These are phyloP conservation scores for Galagoides demidoff DNA, from an alignment of 2,797 vertebrate species.

Conservation along the genomic window DNA sequence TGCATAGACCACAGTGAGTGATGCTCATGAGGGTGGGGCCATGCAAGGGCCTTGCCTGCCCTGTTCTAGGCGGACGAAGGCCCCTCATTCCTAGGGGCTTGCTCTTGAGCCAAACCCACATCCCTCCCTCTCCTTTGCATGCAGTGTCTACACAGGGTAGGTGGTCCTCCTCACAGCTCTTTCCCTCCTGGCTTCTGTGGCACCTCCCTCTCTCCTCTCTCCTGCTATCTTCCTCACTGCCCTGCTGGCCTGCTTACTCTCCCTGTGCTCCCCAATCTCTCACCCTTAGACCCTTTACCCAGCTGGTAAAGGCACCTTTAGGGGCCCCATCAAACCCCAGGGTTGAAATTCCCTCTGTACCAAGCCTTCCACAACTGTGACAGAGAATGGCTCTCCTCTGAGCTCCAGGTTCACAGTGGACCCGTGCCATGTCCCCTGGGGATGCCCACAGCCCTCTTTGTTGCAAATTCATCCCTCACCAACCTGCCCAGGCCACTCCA, in stretches of 20 bases:
- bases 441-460: background rate
- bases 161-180: rapidly evolving
- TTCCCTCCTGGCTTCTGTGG: background rate
- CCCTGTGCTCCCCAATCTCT: background rate
- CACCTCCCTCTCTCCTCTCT: too few species aligned
- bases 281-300: background rate
- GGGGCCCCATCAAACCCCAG: background rate
- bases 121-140: background rate
- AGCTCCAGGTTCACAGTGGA: background rate
- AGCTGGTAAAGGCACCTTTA: background rate
- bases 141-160: background rate
- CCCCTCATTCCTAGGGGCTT: too few species aligned
- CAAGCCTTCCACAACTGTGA: background rate
- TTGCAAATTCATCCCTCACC: too few species aligned
- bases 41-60: background rate
- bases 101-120: background rate
- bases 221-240: background rate
- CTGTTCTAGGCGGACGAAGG: background rate
- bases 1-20: too few species aligned
- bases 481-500: background rate
- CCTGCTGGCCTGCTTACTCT: too few species aligned
- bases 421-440: background rate
- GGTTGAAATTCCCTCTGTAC: background rate
- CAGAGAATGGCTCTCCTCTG: background rate
- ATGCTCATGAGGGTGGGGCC: background rate